Percentiles rank a stretch among this genome's conserved stretches.
phyloP scores from a whole-genome alignment of 2,797 vertebrate species.

The Spinus pinus region DNA sequence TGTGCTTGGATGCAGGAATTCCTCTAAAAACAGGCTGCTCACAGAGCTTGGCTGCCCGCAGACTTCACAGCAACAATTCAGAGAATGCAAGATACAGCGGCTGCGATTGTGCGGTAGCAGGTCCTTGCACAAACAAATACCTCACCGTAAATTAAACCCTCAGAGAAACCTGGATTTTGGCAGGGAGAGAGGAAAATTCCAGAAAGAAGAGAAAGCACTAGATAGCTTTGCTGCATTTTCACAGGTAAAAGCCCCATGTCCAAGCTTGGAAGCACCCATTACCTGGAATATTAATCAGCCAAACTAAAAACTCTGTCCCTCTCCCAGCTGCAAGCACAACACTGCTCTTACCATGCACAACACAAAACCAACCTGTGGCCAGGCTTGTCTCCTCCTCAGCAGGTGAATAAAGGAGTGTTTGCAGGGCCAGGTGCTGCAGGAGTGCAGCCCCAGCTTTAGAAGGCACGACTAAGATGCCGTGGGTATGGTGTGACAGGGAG shows the following conservation, averaged over 20 bases:
- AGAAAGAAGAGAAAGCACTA: not conserved
- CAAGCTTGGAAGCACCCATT: not conserved
- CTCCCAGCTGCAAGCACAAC: not conserved
- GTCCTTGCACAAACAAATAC: not conserved
- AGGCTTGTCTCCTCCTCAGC: not conserved
- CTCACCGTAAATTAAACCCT: not conserved
- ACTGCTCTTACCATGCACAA: not conserved
- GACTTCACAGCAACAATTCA: not conserved
- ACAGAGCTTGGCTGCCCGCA: not conserved
- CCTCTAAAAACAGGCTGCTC: slow-evolving; percentile 23
- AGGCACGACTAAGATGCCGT: not conserved
- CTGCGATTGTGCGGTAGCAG: not conserved
- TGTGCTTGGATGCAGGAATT: slow-evolving; percentile 49
- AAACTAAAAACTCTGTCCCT: not conserved
- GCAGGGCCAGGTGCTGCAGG: not conserved
- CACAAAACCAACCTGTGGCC: accelerated
- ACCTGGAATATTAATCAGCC: not conserved
- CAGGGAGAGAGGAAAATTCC: not conserved
- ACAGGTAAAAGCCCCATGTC: not conserved
- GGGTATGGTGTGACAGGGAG: not conserved
- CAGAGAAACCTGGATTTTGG: not conserved
- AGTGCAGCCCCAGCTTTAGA: not conserved
- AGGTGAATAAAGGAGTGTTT: not conserved
- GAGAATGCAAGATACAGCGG: slow-evolving; percentile 1
- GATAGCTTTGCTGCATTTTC: not conserved